Conservation (phyloP, 2,113 vertebrate genomes). For the Urocolius indicus region DNA sequence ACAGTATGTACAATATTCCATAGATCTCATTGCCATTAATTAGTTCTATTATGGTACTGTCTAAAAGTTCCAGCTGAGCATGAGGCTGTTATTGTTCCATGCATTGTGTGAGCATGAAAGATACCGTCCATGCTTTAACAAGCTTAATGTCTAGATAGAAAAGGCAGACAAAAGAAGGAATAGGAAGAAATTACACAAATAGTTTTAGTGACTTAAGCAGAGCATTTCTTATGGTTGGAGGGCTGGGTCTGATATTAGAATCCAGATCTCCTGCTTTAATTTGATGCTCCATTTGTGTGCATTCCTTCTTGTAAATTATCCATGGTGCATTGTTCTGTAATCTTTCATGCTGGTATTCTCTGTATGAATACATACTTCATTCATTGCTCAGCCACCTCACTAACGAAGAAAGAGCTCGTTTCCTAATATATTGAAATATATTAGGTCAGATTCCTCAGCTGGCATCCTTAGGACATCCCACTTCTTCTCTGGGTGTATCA, state of each 20-base stretch:
- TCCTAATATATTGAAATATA: not conserved
- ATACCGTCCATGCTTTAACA: not conserved
- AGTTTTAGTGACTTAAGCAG: not conserved
- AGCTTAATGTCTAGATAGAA: not conserved
- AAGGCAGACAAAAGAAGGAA: not conserved
- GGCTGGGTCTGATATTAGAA: not conserved
- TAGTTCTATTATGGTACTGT: not conserved
- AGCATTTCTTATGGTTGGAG: not conserved
- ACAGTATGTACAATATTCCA: not conserved
- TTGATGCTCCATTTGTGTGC: not conserved
- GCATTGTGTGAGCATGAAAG: not conserved
- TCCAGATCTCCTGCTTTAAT: not conserved
- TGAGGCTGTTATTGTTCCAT: not conserved
- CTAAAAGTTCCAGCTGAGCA: constrained; percentile 13
- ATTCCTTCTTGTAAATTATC: not conserved
- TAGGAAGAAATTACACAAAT: not conserved
- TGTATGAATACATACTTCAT: not conserved
- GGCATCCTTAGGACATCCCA: not conserved
- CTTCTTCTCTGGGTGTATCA: not conserved
- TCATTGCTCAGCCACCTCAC: not conserved
- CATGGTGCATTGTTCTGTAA: not conserved
- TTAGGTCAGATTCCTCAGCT: not conserved
- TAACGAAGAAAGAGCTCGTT: not conserved
- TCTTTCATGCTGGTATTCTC: not conserved
- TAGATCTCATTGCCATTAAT: constrained; percentile 17